phyloP scores from a whole-genome alignment of 2,113 vertebrate genomes.

The Leucosticte australis region DNA sequence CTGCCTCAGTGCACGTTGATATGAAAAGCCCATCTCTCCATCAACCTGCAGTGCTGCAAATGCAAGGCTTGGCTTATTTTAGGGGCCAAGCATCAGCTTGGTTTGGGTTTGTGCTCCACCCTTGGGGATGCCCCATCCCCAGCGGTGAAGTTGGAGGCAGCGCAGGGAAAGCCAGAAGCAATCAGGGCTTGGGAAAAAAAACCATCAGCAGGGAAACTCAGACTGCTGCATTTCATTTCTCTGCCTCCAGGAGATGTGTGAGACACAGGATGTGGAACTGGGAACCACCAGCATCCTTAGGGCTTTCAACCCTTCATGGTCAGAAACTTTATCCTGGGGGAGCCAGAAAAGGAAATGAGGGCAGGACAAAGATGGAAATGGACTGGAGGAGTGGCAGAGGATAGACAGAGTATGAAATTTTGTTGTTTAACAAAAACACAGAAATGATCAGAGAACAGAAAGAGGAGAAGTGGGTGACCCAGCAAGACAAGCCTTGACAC shows the following conservation, averaged over 20 bases:
- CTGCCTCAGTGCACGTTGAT: background rate
- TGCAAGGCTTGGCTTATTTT: background rate
- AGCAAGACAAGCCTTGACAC: background rate
- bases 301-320: background rate
- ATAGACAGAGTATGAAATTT: background rate
- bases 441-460: background rate
- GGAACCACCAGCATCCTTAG: fast-evolving
- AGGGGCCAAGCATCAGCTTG: background rate
- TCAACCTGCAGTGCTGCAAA: background rate
- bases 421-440: background rate
- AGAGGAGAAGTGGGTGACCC: background rate
- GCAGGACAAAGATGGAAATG: background rate
- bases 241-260: background rate
- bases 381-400: background rate
- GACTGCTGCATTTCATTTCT: background rate
- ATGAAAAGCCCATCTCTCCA: background rate
- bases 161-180: fast-evolving
- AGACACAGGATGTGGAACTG: background rate
- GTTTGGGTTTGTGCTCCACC: background rate
- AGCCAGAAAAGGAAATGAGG: background rate
- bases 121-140: background rate
- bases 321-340: background rate
- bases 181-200: background rate
- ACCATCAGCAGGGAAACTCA: background rate
- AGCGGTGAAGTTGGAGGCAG: background rate